Base-by-base conservation (phyloP, 2,797 vertebrate genomes). In the Triplophysa yarkandensis region DNA sequence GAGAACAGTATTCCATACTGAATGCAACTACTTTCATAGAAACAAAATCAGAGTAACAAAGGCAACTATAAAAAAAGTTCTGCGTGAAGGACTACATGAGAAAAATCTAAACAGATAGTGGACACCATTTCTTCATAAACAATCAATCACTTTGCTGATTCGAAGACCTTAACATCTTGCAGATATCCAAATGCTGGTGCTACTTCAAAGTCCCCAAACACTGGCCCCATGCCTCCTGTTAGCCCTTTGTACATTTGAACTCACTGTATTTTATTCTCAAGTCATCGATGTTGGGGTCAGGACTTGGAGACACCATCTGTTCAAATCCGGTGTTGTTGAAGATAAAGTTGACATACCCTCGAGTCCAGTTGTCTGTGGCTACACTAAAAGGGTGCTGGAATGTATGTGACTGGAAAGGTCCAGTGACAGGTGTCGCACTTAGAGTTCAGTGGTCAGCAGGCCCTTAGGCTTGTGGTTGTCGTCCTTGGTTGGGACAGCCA, bases 371-470 rank as follows among this genome's bases (percentile, higher is more conserved):
- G 63, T 41, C 57, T 68, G n/a, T 41, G 17, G 25, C 39, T 19
- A 14, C 23, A 62, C 32, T 61, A 3, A 43, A 39, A 69, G 73
- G 50, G 46, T 52, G 52, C 23, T 63, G 75, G 60, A 78, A 74
- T 66, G 68, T 41, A 14, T 48, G 17, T 28, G 14, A 64, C 66
- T 79, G 79, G 82, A 77, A 80, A n/a, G 19, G 50, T 34, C 68
- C 48, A 39, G 44, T 39, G 54, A 57, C 63, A 61, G 57, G 25
- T 6, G 25, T 28, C 23, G 5, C 21, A 28, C 86, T 96, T 87
- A 98, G 81, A 99, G 96, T 86, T 99, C 96, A 71, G 97, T 98
- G 78, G 97, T 98, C 86, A 99, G 92, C 86, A 98, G 93, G 86
- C 95, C 94, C 85, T 92, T 94, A 11, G 88, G 88, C 87, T 86